Conservation (phyloP, 2,113 vertebrate species). For the Mirza zaza region DNA sequence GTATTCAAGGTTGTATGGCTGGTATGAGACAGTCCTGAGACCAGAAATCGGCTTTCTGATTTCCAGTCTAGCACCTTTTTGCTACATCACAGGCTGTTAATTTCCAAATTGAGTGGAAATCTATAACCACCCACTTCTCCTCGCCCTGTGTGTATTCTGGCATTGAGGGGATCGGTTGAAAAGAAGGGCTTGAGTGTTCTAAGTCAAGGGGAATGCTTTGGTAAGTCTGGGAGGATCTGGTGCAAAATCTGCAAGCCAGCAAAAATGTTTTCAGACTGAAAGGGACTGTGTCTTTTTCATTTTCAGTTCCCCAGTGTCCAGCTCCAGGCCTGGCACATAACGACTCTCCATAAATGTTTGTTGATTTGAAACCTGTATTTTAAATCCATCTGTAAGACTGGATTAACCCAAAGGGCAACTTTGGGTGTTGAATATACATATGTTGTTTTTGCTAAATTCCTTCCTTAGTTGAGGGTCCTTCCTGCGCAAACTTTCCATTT, state of each 20-base stretch:
- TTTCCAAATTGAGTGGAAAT: slow-evolving; percentile 71
- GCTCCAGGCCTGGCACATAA: not conserved
- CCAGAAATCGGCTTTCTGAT: not conserved
- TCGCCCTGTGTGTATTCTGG: slow-evolving; percentile 60
- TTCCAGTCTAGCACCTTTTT: not conserved
- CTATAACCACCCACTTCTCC: slow-evolving; percentile 65
- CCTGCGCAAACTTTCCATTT: slow-evolving; percentile 7
- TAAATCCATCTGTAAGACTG: slow-evolving; percentile 52
- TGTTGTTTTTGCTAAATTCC: not conserved
- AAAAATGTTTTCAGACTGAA: slow-evolving; percentile 53
- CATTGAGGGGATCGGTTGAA: not conserved
- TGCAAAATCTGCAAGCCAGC: slow-evolving; percentile 53
- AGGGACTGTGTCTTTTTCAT: slow-evolving; percentile 45
- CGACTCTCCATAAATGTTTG: not conserved
- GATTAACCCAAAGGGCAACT: slow-evolving; percentile 47
- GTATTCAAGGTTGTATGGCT: not conserved
- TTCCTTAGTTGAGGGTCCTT: not conserved
- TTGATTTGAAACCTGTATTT: slow-evolving; percentile 28
- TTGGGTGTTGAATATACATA: not conserved
- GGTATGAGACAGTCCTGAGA: not conserved
- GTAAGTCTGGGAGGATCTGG: slow-evolving; percentile 45
- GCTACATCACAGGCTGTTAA: slow-evolving; percentile 44
- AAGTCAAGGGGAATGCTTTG: slow-evolving; percentile 31
- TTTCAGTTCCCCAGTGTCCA: not conserved
- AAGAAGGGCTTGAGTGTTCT: slow-evolving; percentile 62